Conservation (phyloP, 2,888 invertebrate species). For the Acrocera orbiculus region DNA sequence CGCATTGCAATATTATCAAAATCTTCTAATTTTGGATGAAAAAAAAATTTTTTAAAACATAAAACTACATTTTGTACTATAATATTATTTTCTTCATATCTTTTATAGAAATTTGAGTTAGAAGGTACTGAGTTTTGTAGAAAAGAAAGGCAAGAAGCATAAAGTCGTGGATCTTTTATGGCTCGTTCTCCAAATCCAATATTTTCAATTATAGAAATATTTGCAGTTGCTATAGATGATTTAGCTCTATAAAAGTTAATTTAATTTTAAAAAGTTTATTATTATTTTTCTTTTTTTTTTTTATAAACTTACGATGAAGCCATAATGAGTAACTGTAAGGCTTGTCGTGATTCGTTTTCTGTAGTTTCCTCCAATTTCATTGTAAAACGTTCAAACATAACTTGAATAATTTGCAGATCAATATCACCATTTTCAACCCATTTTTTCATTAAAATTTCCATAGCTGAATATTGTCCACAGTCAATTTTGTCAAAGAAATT, state of each 20-base stretch:
- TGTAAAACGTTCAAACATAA: constrained; percentile 72
- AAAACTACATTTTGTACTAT: constrained; percentile 25
- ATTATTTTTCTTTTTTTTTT: neutral
- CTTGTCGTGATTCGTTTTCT: constrained; percentile 51
- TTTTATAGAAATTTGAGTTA: constrained; percentile 26
- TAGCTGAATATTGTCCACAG: constrained; percentile 39
- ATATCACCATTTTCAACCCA: constrained; percentile 41
- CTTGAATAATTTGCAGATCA: constrained; percentile 40
- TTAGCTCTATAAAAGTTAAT: constrained; percentile 37
- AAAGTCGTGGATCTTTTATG: constrained; percentile 24
- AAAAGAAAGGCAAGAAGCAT: constrained; percentile 22
- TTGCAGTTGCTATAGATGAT: constrained; percentile 42
- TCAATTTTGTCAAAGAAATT: constrained; percentile 36
- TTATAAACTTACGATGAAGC: constrained; percentile 34
- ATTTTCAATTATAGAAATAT: constrained; percentile 53
- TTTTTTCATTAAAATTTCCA: constrained; percentile 43
- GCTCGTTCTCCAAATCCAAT: constrained; percentile 44
- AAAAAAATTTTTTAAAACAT: constrained; percentile 33
- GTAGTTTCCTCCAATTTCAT: constrained; percentile 51
- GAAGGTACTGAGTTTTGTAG: constrained; percentile 24
- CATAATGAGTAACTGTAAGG: constrained; percentile 64
- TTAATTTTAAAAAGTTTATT: no score
- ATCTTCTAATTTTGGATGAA: constrained; percentile 30
- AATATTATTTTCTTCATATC: constrained; percentile 19
- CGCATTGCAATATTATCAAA: constrained; percentile 37